Evolutionary conservation across 2,113 vertebrate genomes (phyloP), one percentile per base, ranked within the genome.

Genomic region (Micromys minutus): DNA sequence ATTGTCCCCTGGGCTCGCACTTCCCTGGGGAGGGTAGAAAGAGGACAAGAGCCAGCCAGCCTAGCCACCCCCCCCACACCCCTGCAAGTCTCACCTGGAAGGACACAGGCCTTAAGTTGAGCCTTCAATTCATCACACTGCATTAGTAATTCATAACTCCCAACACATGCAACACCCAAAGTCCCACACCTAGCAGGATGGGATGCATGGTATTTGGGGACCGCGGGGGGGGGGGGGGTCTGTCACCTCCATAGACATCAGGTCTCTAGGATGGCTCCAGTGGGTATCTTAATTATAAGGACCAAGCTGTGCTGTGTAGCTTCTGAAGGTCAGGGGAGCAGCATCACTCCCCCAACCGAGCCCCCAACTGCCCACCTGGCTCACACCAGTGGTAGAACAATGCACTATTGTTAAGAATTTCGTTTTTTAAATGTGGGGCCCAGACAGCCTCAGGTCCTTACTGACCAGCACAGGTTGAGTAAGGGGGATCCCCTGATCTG

Each of bases 331-430:
- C 61, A 50, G 76, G 45, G 87, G 31, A 57, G 36, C 50, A n/a
- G 5, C 7, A 3, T 1, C 11, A 72, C 31, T n/a, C n/a, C n/a
- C n/a, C n/a, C n/a, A 16, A 34, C n/a, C 15, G 29, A 47, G 31
- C 65, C 42, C 55, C 59, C 57, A 57, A 67, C 88, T 92, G 90
- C 75, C 94, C 94, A 91, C 92, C 96, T 92, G 94, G 65, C n/a
- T 87, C 81, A 3, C 59, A 10, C 19, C 31, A 50, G 52, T 1
- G 15, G 39, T 67, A 29, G 17, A 47, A 91, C 87, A 86, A 72
- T 10, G 24, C 85, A 39, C 81, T 90, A 87, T 75, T 91, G 79
- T 92, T 26, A 67, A 57, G 22, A 47, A 26, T 72, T 89, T 77
- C 12, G 5, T 69, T 52, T n/a, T 59, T 75, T 19, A 47, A 75